Evolutionary conservation across 2,888 invertebrate genomes (phyloP).

Genomic region (Suillia variegata): DNA sequence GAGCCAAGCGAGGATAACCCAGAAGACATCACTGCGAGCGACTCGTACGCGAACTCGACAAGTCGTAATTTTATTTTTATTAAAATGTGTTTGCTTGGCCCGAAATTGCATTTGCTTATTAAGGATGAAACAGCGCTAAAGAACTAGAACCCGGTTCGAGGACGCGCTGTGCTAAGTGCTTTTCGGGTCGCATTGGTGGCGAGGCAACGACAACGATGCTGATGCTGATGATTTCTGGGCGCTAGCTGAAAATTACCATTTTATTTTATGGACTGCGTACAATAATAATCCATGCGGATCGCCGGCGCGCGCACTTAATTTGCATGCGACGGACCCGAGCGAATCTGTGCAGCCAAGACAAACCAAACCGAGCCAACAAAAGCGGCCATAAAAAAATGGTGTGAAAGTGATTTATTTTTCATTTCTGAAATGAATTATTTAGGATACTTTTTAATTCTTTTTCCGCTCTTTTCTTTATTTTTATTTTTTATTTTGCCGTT

Average conservation of each 20-base stretch:
- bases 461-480: conserved; percentile 10
- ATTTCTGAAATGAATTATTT: conserved; percentile 56
- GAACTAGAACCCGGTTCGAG: too few relatives aligned
- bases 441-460: conserved; percentile 50
- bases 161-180: conserved; percentile 13
- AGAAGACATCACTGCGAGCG: neutral
- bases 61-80: conserved; percentile 19
- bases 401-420: conserved; percentile 56
- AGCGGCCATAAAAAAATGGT: conserved; percentile 39
- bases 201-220: neutral
- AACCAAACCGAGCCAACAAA: too few relatives aligned
- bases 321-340: neutral
- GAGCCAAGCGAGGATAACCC: neutral
- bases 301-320: neutral
- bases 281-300: conserved; percentile 21
- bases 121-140: conserved; percentile 19
- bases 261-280: conserved; percentile 18
- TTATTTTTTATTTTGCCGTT: neutral
- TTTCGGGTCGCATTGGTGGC: neutral
- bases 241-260: conserved; percentile 18
- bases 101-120: conserved; percentile 34
- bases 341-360: neutral
- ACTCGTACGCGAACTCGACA: too few relatives aligned
- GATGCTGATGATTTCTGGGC: neutral
- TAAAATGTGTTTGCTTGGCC: conserved; percentile 21